These are phyloP conservation scores for Helicoverpa assulta DNA, from an alignment of 2,888 invertebrate genomes.

Conservation along the genomic window DNA sequence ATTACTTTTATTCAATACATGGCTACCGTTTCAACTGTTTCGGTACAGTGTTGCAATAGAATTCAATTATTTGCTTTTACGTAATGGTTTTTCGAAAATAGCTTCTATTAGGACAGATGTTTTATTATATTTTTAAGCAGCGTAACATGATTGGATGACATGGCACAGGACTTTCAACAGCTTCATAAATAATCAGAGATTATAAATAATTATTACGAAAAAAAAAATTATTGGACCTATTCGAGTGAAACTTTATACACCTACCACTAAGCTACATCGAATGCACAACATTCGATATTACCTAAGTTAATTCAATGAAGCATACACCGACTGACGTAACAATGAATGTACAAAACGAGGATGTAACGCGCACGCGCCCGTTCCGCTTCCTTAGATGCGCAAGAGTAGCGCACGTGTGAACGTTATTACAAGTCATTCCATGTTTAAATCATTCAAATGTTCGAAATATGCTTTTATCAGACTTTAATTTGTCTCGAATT, in stretches of 20 bases:
- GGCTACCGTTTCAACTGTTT: not conserved
- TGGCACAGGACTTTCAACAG: no score
- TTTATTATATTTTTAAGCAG: not conserved
- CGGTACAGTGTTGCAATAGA: not conserved
- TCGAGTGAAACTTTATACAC: no score
- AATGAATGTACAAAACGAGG: slow-evolving; percentile 33
- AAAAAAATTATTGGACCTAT: no score
- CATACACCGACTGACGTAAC: slow-evolving; percentile 42
- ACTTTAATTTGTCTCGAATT: slow-evolving; percentile 58
- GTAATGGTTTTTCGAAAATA: not conserved
- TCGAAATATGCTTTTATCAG: slow-evolving; percentile 40
- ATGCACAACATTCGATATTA: slow-evolving; percentile 27
- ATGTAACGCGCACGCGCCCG: slow-evolving; percentile 47
- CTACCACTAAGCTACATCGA: not conserved
- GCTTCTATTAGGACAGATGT: no score
- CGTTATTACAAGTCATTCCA: slow-evolving; percentile 26
- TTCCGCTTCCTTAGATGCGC: slow-evolving; percentile 82
- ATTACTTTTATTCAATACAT: slow-evolving; percentile 8
- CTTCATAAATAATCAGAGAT: no score
- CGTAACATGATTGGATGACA: no score
- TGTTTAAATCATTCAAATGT: slow-evolving; percentile 33
- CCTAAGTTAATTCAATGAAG: slow-evolving; percentile 52
- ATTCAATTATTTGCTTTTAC: not conserved
- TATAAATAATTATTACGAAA: no score
- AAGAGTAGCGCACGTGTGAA: slow-evolving; percentile 67